Evolutionary conservation across 2,888 invertebrate genomes (phyloP), one percentile per base, ranked within the genome.

Genomic region (Thymelicus sylvestris): DNA sequence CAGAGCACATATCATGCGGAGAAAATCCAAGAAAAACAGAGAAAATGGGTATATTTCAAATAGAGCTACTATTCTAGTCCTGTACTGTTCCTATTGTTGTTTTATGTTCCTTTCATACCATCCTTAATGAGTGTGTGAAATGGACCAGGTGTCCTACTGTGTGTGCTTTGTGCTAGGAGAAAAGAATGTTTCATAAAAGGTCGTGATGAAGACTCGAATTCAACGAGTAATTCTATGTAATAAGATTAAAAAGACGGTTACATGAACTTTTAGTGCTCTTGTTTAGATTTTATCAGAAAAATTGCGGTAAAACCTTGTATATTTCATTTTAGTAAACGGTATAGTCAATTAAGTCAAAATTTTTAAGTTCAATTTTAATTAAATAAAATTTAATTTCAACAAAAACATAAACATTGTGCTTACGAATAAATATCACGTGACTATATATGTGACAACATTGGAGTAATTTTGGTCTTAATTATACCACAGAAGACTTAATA

Each of bases 1-100:
- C 73, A 67, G 74, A 63, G 74, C 68, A 68, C 63, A 68, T 67
- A 71, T 67, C 72, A 66, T 57, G 65, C 66, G 47, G 66, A 72
- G 71, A 75, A 77, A 78, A 75, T 71, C 63, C 68, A 71, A 70
- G 77, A 76, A 77, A 78, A 78, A 78, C 78, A 76, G 72, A 76
- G 74, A 77, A 77, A 77, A 76, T 75, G 70, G 74, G 67, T 66
- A 72, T 76, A 79, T 79, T 78, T 77, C 77, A 68, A 68, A 78
- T 76, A 78, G 74, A 61, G 75, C 74, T 71, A 74, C 68, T 72
- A 70, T 71, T 76, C 73, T 70, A 74, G 66, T 72, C 70, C 72
- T 68, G 71, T 70, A 72, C 73, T 72, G 69, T 76, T 74, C 72
- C 71, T 73, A 74, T 76, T 77, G 75, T 75, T 74, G 72, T 75